Percentiles rank a stretch among this genome's conserved stretches.
Evolutionary conservation across 2,888 invertebrate genomes (phyloP).

Genomic region (Dryocosmus kuriphilus): DNA sequence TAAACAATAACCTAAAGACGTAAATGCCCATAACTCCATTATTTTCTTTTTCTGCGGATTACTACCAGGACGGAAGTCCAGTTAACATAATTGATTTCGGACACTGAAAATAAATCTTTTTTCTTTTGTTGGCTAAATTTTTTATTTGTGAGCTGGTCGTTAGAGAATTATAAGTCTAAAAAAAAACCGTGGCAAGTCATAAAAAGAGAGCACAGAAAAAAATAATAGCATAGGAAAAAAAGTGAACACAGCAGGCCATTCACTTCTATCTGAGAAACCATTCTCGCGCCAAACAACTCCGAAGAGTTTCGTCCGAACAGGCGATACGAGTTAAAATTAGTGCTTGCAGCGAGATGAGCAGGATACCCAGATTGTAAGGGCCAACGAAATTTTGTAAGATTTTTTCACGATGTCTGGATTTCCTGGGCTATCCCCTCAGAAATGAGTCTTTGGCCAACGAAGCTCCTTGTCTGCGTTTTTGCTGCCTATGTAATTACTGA

Average conservation of each 20-base stretch:
- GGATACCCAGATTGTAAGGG: too few species aligned
- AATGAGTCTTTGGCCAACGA: conserved; percentile 29
- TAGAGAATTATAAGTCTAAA: background rate
- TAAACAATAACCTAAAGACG: background rate
- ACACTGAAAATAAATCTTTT: background rate
- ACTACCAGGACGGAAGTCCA: background rate
- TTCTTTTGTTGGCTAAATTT: background rate
- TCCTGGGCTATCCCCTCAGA: conserved; percentile 16
- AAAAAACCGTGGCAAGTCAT: background rate
- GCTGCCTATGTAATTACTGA: conserved; percentile 11
- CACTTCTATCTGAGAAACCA: conserved; percentile 25
- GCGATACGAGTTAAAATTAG: conserved; percentile 34
- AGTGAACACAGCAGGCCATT: conserved; percentile 26
- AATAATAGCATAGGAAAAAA: background rate
- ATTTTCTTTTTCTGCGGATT: background rate
- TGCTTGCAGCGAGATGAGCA: background rate
- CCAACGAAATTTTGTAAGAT: too few species aligned
- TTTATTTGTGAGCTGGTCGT: background rate
- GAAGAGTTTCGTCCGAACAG: background rate
- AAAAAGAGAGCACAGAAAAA: background rate
- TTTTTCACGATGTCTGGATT: conserved; percentile 39
- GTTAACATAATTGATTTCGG: background rate
- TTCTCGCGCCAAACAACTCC: conserved; percentile 13
- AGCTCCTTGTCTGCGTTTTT: conserved; percentile 12
- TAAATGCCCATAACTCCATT: background rate